Conservation (phyloP, 2,888 invertebrate genomes). For the Plebejus anna region DNA sequence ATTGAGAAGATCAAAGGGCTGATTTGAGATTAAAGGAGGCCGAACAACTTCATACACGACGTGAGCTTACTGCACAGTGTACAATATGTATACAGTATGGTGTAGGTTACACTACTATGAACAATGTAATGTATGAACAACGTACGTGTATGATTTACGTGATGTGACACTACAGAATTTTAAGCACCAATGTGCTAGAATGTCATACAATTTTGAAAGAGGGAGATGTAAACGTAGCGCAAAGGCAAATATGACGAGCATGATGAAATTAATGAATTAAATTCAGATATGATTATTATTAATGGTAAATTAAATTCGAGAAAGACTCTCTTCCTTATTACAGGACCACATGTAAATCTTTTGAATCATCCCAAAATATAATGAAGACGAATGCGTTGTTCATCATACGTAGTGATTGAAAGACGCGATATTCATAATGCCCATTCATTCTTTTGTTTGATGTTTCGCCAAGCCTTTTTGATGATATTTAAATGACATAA, state of each 20-base stretch:
- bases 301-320: too few species aligned
- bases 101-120: conserved; percentile 18
- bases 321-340: neutral
- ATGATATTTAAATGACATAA: neutral
- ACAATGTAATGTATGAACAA: neutral
- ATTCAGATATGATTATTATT: too few species aligned
- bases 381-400: neutral
- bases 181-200: neutral
- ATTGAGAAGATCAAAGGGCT: conserved; percentile 56
- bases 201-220: too few species aligned
- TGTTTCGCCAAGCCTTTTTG: neutral
- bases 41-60: conserved; percentile 35
- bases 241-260: too few species aligned
- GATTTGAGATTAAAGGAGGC: conserved; percentile 32
- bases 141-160: neutral
- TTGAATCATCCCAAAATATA: neutral
- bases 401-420: neutral
- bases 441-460: neutral
- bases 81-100: conserved; percentile 26
- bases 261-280: neutral
- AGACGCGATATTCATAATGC: neutral
- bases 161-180: neutral
- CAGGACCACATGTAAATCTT: neutral
- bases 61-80: conserved; percentile 33
- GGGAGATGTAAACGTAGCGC: too few species aligned